phyloP scores from a whole-genome alignment of 2,113 vertebrate genomes.

The Psophia crepitans region DNA sequence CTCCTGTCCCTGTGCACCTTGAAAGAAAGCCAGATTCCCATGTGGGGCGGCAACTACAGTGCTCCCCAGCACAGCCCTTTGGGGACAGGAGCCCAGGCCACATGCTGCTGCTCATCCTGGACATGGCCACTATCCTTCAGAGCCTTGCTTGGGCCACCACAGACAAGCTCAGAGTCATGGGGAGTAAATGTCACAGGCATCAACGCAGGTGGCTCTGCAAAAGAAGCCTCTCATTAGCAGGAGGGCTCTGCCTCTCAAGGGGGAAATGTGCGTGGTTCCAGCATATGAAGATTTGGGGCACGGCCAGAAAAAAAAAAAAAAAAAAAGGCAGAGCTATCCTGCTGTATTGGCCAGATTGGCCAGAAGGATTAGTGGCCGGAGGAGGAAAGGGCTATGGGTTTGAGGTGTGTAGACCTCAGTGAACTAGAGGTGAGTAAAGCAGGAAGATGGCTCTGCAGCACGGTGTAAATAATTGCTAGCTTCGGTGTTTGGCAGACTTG shows the following conservation, averaged over 20 bases:
- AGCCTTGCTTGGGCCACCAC: not conserved
- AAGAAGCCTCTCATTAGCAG: not conserved
- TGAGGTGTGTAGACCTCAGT: not conserved
- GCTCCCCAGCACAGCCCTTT: not conserved
- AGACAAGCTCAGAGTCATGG: not conserved
- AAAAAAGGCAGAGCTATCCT: not conserved
- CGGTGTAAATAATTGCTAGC: not conserved
- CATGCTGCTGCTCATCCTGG: not conserved
- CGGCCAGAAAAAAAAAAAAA: not conserved
- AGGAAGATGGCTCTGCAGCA: not conserved
- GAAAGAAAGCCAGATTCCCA: not conserved
- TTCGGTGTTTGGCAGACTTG: not conserved
- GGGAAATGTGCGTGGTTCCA: not conserved
- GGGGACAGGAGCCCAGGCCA: not conserved
- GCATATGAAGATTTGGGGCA: not conserved
- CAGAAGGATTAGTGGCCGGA: not conserved
- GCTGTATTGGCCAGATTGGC: not conserved
- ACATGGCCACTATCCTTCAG: not conserved
- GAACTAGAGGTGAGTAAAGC: not conserved
- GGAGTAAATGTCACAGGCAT: not conserved
- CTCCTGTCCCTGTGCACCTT: accelerated
- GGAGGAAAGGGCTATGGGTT: not conserved
- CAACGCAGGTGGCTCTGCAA: not conserved
- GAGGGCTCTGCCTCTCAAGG: not conserved
- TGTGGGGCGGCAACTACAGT: accelerated